Base-by-base conservation (phyloP, 2,113 vertebrate species). In the Hydrolagus affinis region DNA sequence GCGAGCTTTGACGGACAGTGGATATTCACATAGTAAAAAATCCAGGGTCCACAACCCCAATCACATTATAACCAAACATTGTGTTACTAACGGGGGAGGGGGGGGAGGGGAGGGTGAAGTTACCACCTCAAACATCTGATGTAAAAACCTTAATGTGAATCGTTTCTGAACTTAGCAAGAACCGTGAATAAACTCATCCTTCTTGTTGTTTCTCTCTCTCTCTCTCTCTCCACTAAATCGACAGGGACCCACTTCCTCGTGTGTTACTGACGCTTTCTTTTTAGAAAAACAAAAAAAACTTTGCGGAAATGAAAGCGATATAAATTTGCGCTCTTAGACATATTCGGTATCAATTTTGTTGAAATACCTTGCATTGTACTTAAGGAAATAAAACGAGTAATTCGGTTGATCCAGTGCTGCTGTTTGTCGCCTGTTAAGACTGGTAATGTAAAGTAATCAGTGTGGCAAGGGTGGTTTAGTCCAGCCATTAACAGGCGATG, bases 401-500 rank as follows among this genome's bases (percentile, higher is more conserved):
- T 83, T 60, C 66, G 30, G 78, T 44, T 83, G 78, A 66, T 66
- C 78, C 78, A 83, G 78, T 83, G 78, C 78, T 66, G 62, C 19
- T 83, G 57, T 21, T 30, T 30, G 60, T 83, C 60, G 12, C 60
- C 77, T 83, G 77, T 64, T 83, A 85, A 85, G 66, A 72, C 68
- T 56, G 68, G 70, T 23, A 32, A 70, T 57, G 85, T 28, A 72
- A 72, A 23, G 6, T 44, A 44, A 44, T 62, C 78, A 83, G 78
- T 83, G 78, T 83, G 78, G 66, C 19, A 66, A 44, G 69, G 85
- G 11, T 30, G 70, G 44, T 69, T 89, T 90, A 92, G 92, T 88
- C 94, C 91, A 93, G 91, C 91, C 92, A 91, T 91, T 89, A 89
- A 94, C 87, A 92, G 92, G 92, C 94, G 93, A 90, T 93, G 91